These are phyloP conservation scores for Porites cylindrica DNA, from an alignment of 92 coral and sea anemone species.

Conservation along the genomic window DNA sequence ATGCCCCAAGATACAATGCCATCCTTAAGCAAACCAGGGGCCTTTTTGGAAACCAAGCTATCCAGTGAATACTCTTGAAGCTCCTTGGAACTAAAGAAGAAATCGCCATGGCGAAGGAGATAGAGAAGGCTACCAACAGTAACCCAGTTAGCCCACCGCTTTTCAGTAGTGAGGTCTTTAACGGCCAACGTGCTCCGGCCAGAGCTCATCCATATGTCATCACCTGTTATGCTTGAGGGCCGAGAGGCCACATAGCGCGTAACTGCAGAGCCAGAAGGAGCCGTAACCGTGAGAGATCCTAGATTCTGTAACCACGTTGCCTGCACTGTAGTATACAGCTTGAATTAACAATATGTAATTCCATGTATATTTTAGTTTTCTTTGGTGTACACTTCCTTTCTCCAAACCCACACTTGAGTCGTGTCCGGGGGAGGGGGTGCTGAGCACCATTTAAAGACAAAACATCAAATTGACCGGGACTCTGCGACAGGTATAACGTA, in stretches of 20 bases:
- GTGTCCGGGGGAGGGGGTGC: too few species aligned
- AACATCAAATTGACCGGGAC: too few species aligned
- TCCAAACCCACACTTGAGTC: too few species aligned
- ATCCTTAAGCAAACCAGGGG: constrained; percentile 50
- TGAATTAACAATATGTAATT: too few species aligned
- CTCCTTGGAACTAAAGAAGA: constrained; percentile 58
- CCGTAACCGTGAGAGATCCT: not conserved
- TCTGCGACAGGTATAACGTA: too few species aligned
- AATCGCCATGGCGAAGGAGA: constrained; percentile 46
- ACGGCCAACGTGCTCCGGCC: not conserved
- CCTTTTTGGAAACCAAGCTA: constrained; percentile 35
- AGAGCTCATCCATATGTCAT: not conserved
- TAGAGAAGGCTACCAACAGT: constrained; percentile 30
- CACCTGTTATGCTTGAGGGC: constrained; percentile 7
- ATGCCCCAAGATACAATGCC: constrained; percentile 25
- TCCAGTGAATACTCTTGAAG: constrained; percentile 30
- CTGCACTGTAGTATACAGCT: too few species aligned
- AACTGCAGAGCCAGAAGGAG: constrained; percentile 13
- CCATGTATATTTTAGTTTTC: too few species aligned
- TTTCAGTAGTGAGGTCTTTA: not conserved
- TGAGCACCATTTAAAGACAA: too few species aligned
- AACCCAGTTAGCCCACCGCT: not conserved
- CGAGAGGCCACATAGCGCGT: constrained; percentile 1
- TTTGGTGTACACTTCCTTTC: too few species aligned
- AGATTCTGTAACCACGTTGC: too few species aligned